Conservation (phyloP, 64 coral and sea anemone genomes). For the Actinia tenebrosa region DNA sequence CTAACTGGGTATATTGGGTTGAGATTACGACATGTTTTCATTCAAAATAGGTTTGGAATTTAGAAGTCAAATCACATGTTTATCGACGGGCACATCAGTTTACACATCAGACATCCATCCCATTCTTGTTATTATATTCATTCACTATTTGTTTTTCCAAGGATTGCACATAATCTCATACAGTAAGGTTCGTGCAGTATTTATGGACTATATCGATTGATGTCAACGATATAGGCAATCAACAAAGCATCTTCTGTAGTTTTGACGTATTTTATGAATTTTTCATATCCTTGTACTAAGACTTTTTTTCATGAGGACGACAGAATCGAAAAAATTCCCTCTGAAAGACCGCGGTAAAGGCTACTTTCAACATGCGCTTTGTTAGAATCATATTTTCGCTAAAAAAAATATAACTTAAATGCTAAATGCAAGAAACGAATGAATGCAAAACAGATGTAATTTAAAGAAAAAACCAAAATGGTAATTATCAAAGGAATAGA, state of each 20-base stretch:
- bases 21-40: background rate
- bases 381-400: background rate
- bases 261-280: background rate
- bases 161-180: background rate
- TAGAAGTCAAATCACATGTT: background rate
- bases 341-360: background rate
- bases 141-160: background rate
- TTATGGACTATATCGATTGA: background rate
- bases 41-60: background rate
- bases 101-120: background rate
- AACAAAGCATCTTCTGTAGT: background rate
- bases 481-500: background rate
- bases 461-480: background rate
- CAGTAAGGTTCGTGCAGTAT: too few species aligned
- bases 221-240: background rate
- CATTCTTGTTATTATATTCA: background rate
- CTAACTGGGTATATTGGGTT: background rate
- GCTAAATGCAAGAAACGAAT: background rate
- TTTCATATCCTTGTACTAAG: background rate
- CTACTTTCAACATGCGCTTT: background rate
- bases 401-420: background rate
- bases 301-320: background rate
- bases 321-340: background rate
- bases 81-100: background rate
- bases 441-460: background rate